phyloP scores from a whole-genome alignment of 2,113 vertebrate species.

The Mus spicilegus region DNA sequence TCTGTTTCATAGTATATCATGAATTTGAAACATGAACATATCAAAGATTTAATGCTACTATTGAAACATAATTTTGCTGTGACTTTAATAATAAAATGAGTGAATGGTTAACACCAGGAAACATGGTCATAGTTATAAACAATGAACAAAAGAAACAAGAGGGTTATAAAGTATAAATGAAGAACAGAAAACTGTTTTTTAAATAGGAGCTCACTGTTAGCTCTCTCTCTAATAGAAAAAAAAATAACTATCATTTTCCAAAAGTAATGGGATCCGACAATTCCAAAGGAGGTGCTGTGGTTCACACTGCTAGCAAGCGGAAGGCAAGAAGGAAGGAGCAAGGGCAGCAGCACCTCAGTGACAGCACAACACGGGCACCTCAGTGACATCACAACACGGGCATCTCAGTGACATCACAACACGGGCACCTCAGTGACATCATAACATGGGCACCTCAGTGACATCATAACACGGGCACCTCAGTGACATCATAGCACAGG shows the following conservation, averaged over 20 bases:
- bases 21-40: not conserved
- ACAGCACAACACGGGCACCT: not conserved
- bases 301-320: not conserved
- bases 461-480: not conserved
- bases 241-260: not conserved
- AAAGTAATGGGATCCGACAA: not conserved
- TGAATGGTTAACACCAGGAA: not conserved
- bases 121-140: not conserved
- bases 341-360: not conserved
- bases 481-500: not conserved
- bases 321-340: not conserved
- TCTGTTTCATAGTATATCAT: not conserved
- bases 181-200: not conserved
- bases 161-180: not conserved
- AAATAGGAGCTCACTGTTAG: not conserved
- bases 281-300: not conserved
- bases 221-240: not conserved
- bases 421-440: not conserved
- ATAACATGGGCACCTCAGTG: not conserved
- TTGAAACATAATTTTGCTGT: not conserved
- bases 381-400: not conserved
- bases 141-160: slow-evolving; percentile 25
- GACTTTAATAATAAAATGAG: slow-evolving; percentile 29
- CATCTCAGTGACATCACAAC: not conserved
- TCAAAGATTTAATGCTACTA: not conserved